phyloP scores from a whole-genome alignment of 2,888 invertebrate genomes.

The Noctua janthina region DNA sequence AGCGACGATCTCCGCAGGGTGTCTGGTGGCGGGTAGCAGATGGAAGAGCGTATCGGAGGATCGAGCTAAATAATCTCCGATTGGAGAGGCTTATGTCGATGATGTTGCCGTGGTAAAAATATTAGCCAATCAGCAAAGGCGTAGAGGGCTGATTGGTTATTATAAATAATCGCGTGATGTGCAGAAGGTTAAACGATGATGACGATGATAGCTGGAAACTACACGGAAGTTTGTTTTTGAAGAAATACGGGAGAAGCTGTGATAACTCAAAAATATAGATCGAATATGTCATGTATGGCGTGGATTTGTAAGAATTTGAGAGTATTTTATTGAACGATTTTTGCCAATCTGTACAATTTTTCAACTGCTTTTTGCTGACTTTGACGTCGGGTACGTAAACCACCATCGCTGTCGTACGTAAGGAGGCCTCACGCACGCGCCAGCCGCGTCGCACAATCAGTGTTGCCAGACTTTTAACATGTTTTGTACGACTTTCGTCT shows the following conservation, averaged over 20 bases:
- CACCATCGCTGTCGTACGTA: slow-evolving; percentile 62
- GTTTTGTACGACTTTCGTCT: slow-evolving; percentile 46
- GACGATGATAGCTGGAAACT: background rate
- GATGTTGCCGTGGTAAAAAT: background rate
- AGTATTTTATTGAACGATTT: background rate
- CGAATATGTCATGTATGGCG: background rate
- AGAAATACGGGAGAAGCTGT: background rate
- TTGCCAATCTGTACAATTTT: slow-evolving; percentile 17
- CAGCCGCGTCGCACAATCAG: slow-evolving; percentile 61
- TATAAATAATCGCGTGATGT: background rate
- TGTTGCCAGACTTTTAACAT: slow-evolving; percentile 58
- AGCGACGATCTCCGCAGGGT: background rate
- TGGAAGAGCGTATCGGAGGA: background rate
- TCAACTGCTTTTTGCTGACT: background rate
- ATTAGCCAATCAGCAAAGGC: background rate
- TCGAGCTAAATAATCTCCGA: background rate
- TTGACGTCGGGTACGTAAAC: slow-evolving; percentile 32
- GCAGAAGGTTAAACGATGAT: background rate
- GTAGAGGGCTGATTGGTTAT: background rate
- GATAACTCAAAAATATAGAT: background rate
- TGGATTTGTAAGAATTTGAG: background rate
- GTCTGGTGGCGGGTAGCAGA: background rate
- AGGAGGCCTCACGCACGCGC: slow-evolving; percentile 63
- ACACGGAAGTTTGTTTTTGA: background rate
- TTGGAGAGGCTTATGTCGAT: background rate